Percentiles rank a stretch among this genome's conserved stretches.
These are phyloP conservation scores for Pongo pygmaeus DNA, from an alignment of 2,113 vertebrate species.

Conservation along the genomic window DNA sequence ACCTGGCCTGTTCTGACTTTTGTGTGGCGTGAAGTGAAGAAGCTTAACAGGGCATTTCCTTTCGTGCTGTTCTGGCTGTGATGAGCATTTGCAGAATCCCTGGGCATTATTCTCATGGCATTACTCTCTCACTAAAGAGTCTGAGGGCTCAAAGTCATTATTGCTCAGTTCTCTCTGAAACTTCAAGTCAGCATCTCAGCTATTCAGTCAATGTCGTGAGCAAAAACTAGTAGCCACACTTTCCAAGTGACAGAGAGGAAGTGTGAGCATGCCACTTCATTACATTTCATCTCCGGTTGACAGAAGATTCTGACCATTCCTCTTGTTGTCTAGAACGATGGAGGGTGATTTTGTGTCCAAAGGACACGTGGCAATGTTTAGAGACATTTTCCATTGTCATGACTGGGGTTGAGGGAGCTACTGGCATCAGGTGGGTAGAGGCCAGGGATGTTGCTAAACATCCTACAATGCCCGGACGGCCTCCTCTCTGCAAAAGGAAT, in stretches of 20 bases:
- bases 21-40: neutral
- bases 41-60: neutral
- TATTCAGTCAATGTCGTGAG: neutral
- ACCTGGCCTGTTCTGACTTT: neutral
- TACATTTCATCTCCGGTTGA: neutral
- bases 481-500: neutral
- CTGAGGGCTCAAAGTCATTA: neutral
- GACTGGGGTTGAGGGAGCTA: neutral
- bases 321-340: neutral
- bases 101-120: neutral
- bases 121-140: too few species aligned
- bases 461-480: too few species aligned
- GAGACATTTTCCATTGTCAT: neutral
- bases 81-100: neutral
- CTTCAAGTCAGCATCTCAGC: neutral
- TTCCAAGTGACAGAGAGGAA: neutral
- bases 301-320: neutral
- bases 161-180: neutral
- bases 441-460: neutral
- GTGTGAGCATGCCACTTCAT: neutral
- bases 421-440: neutral
- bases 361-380: neutral
- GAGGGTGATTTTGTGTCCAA: neutral
- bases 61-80: neutral
- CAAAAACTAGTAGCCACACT: neutral